Evolutionary conservation across 2,113 vertebrate species (phyloP).

Genomic region (Mesitornis unicolor): DNA sequence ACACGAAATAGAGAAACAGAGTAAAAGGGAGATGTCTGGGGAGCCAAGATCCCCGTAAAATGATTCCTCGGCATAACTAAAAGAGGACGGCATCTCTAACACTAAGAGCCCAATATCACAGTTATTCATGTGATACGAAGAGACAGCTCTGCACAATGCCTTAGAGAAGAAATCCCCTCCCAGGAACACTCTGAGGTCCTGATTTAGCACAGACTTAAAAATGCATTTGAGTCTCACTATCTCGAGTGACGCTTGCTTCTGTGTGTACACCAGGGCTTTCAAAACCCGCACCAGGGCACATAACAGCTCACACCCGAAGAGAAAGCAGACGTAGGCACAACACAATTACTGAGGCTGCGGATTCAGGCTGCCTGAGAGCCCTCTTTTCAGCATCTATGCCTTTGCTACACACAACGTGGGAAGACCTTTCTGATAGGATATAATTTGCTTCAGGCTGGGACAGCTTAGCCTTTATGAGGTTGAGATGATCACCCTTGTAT

Average conservation of each 20-base stretch:
- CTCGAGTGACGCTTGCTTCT: neutral
- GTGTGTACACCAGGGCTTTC: neutral
- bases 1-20: neutral
- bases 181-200: slow-evolving; percentile 45
- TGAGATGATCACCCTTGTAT: neutral
- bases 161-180: slow-evolving; percentile 46
- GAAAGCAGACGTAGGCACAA: neutral
- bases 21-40: slow-evolving; percentile 5
- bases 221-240: slow-evolving; percentile 13
- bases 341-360: neutral
- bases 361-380: neutral
- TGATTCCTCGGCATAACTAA: neutral
- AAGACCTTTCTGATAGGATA: neutral
- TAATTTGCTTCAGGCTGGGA: neutral
- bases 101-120: neutral
- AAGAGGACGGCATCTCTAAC: slow-evolving; percentile 2
- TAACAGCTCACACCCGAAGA: neutral
- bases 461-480: neutral
- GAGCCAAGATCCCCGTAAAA: neutral
- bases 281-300: neutral
- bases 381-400: neutral
- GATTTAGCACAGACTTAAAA: slow-evolving; percentile 58
- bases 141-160: slow-evolving; percentile 41
- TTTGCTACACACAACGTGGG: fast-evolving
- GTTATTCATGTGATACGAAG: slow-evolving; percentile 28